These are phyloP conservation scores for Rhipidura dahli DNA, from an alignment of 2,113 vertebrate species.

Conservation along the genomic window DNA sequence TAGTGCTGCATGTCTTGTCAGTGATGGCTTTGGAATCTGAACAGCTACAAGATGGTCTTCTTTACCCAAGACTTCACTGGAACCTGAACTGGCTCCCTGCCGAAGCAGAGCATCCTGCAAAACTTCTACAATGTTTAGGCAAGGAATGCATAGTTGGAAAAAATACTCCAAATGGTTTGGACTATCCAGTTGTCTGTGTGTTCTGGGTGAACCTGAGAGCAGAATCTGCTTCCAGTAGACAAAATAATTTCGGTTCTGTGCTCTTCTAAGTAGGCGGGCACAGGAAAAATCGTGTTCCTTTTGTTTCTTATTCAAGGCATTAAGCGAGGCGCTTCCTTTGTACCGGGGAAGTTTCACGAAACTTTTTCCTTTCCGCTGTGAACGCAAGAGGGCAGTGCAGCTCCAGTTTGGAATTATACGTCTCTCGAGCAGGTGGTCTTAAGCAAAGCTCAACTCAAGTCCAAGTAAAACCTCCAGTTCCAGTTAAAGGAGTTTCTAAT, in stretches of 20 bases:
- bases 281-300: background rate
- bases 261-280: rapidly evolving
- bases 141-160: background rate
- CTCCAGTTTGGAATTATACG: background rate
- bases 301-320: background rate
- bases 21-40: background rate
- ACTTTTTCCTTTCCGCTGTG: background rate
- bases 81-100: background rate
- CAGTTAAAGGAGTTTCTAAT: background rate
- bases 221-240: background rate
- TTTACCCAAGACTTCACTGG: background rate
- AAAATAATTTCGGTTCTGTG: background rate
- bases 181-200: background rate
- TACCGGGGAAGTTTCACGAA: rapidly evolving
- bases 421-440: background rate
- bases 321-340: background rate
- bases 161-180: background rate
- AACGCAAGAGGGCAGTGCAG: constrained; percentile 70
- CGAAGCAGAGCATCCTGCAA: background rate
- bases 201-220: background rate
- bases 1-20: background rate
- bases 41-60: background rate
- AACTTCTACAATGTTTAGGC: background rate
- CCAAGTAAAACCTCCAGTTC: background rate
- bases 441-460: background rate